These are phyloP conservation scores for Gobiocypris rarus DNA, from an alignment of 2,113 vertebrate species.

Conservation along the genomic window DNA sequence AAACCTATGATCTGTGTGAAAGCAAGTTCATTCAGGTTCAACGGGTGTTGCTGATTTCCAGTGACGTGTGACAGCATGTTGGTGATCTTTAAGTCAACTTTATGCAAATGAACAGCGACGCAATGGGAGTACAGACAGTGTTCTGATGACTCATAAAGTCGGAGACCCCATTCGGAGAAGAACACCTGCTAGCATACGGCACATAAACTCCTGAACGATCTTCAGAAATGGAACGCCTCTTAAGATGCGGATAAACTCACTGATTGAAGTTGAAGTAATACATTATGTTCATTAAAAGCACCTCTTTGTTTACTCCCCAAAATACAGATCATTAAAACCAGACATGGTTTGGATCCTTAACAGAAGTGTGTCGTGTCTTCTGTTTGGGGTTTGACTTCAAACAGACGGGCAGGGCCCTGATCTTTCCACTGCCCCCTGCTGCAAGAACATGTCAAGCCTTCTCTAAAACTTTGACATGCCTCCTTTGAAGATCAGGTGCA, in stretches of 20 bases:
- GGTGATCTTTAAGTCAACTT: slow-evolving; percentile 8
- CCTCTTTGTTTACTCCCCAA: neutral
- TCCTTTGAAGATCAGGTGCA: slow-evolving; percentile 64
- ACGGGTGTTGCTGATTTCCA: neutral
- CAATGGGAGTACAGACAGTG: neutral
- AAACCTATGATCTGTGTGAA: neutral
- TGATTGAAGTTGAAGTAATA: neutral
- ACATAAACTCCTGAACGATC: neutral
- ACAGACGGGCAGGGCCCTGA: neutral
- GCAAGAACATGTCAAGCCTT: neutral
- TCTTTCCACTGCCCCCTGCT: neutral
- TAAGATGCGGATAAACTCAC: neutral
- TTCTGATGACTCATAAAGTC: neutral
- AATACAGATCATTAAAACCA: slow-evolving; percentile 14
- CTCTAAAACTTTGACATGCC: neutral
- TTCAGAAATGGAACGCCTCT: neutral
- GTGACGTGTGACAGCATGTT: neutral
- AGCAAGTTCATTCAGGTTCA: neutral
- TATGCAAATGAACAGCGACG: neutral
- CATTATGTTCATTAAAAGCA: neutral
- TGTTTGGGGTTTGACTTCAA: neutral
- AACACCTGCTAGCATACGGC: neutral
- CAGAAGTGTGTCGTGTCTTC: neutral
- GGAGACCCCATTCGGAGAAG: neutral
- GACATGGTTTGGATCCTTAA: neutral